These are phyloP conservation scores for Urocynchramus pylzowi DNA, from an alignment of 2,113 vertebrate genomes.

Conservation along the genomic window DNA sequence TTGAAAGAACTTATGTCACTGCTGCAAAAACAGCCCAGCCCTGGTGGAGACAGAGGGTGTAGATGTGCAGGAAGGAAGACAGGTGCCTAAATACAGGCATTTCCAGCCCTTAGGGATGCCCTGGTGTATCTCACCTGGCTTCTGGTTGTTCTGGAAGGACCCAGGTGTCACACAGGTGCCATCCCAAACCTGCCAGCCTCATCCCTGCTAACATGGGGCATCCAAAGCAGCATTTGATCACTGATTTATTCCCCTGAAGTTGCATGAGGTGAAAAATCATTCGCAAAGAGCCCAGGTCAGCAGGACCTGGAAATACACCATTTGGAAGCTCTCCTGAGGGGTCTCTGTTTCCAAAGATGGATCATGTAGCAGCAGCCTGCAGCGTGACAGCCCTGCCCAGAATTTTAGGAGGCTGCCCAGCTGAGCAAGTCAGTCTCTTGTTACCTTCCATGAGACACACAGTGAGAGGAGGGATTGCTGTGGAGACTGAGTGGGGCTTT, in stretches of 20 bases:
- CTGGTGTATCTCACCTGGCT: background rate
- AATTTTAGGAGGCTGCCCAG: background rate
- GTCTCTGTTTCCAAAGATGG: background rate
- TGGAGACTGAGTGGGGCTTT: background rate
- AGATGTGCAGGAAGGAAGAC: background rate
- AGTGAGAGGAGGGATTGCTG: background rate
- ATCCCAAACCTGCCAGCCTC: background rate
- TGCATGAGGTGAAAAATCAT: background rate
- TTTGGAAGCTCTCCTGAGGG: background rate
- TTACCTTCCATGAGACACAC: background rate
- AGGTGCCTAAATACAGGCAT: background rate
- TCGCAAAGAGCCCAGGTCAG: background rate
- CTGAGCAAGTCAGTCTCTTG: background rate
- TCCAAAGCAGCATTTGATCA: background rate
- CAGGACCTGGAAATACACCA: background rate
- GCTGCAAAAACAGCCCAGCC: background rate
- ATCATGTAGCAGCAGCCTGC: background rate
- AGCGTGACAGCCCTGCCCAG: background rate
- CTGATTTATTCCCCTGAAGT: background rate
- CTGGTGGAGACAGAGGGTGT: background rate
- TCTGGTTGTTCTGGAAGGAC: background rate
- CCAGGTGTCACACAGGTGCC: background rate
- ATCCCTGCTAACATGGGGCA: background rate
- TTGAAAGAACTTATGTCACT: background rate
- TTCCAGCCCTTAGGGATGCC: background rate